phyloP scores from a whole-genome alignment of 2,113 vertebrate genomes.

The Ophiodon elongatus region DNA sequence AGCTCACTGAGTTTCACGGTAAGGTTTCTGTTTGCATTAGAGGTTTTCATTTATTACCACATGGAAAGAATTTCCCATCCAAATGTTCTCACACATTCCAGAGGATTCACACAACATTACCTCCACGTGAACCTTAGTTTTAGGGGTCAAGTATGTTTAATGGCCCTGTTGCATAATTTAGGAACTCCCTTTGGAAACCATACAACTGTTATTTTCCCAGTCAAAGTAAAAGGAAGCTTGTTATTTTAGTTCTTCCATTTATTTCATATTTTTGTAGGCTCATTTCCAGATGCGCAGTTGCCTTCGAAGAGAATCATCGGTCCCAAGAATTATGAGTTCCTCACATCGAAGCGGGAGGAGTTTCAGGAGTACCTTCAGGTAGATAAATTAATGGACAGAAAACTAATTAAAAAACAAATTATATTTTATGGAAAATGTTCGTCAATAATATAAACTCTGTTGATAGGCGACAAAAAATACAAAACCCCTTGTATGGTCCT shows the following conservation, averaged over 20 bases:
- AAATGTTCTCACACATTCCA: not conserved
- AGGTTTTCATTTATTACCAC: not conserved
- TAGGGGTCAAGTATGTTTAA: not conserved
- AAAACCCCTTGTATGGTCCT: not conserved
- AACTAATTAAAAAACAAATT: not conserved
- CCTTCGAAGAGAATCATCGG: conserved; percentile 98
- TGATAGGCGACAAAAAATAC: not conserved
- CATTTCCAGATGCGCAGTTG: conserved; percentile 96
- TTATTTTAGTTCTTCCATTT: not conserved
- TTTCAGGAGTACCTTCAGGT: conserved; percentile 98
- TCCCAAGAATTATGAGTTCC: conserved; percentile 97
- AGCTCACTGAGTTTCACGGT: conserved; percentile 98
- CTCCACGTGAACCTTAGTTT: not conserved
- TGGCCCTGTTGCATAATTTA: not conserved
- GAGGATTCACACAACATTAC: not conserved
- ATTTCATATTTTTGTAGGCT: conserved; percentile 81
- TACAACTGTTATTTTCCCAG: not conserved
- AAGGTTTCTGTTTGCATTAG: conserved; percentile 52
- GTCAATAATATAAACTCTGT: not conserved
- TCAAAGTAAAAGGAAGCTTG: not conserved
- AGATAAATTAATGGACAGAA: conserved; percentile 30
- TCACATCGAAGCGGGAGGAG: conserved; percentile 95
- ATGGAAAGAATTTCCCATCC: not conserved
- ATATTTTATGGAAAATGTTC: not conserved
- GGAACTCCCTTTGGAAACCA: not conserved